A percentile compares a stretch with the other conserved stretches of the same genome.
Conservation (phyloP, 1,140 invertebrate species). For the Sitophilus oryzae region DNA sequence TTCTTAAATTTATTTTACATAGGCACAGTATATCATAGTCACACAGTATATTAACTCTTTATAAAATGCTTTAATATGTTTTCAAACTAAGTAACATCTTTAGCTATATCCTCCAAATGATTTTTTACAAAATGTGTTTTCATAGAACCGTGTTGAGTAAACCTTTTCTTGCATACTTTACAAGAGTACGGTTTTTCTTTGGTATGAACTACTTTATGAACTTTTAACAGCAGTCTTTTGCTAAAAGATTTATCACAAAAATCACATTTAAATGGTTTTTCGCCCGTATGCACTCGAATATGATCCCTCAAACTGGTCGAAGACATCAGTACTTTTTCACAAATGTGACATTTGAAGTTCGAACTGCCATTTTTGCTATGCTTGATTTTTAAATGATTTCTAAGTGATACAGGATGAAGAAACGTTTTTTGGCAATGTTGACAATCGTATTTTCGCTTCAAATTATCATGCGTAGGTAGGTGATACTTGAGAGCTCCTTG, state of each 20-base stretch:
- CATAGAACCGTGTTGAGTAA: slow-evolving; percentile 23
- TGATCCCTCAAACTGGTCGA: slow-evolving; percentile 41
- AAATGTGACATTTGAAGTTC: slow-evolving; percentile 26
- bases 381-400: slow-evolving; percentile 35
- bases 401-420: slow-evolving; percentile 22
- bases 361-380: slow-evolving; percentile 23
- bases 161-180: slow-evolving; percentile 37
- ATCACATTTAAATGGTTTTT: slow-evolving; percentile 63
- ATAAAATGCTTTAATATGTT: too few species aligned
- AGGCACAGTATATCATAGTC: too few species aligned
- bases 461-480: slow-evolving; percentile 4
- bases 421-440: slow-evolving; percentile 56
- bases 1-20: too few species aligned
- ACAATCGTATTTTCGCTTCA: slow-evolving; percentile 41
- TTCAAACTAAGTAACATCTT: too few species aligned
- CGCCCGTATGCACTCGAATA: slow-evolving; percentile 62
- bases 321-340: slow-evolving; percentile 25
- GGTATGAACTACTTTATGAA: slow-evolving; percentile 52
- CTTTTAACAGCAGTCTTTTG: slow-evolving; percentile 46
- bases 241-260: slow-evolving; percentile 54
- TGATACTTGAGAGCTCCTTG: slow-evolving; percentile 12
- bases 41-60: too few species aligned
- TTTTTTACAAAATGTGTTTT: slow-evolving; percentile 14
- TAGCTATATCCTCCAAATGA: slow-evolving; percentile 3
- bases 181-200: slow-evolving; percentile 41